Evolutionary conservation across 2,113 vertebrate species (phyloP).

Genomic region (Strigops habroptila): DNA sequence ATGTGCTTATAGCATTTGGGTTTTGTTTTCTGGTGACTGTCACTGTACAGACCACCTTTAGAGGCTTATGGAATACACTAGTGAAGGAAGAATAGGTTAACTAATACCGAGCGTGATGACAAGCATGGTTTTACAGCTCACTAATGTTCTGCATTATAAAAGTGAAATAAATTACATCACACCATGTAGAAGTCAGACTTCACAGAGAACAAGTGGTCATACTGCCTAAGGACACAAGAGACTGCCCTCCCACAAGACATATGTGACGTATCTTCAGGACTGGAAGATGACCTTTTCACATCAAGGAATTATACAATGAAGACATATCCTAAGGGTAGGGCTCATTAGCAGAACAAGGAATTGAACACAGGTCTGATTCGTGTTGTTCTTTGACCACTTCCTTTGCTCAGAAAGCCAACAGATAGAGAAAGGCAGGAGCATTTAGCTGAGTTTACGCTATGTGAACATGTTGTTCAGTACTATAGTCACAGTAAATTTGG

Average conservation of each 20-base stretch:
- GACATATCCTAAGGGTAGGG: background rate
- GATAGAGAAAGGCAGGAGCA: background rate
- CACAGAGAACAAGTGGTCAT: background rate
- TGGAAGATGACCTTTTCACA: background rate
- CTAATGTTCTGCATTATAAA: background rate
- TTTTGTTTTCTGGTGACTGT: background rate
- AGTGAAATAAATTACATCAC: background rate
- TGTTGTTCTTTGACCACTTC: background rate
- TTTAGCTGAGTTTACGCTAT: background rate
- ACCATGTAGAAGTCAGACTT: background rate
- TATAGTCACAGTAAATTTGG: background rate
- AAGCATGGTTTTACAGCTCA: background rate
- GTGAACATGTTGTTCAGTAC: background rate
- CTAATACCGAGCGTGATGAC: rapidly evolving
- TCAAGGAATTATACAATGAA: background rate
- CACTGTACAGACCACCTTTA: background rate
- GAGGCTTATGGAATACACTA: background rate
- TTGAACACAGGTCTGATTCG: background rate
- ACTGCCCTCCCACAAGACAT: background rate
- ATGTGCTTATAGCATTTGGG: background rate
- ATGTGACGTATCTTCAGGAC: background rate
- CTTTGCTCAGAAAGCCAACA: background rate
- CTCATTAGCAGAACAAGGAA: background rate
- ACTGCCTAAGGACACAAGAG: background rate
- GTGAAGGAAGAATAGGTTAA: background rate